Conservation (phyloP, 37 sponge, comb jelly and placozoan genomes). For the Hexactinellida sp. region DNA sequence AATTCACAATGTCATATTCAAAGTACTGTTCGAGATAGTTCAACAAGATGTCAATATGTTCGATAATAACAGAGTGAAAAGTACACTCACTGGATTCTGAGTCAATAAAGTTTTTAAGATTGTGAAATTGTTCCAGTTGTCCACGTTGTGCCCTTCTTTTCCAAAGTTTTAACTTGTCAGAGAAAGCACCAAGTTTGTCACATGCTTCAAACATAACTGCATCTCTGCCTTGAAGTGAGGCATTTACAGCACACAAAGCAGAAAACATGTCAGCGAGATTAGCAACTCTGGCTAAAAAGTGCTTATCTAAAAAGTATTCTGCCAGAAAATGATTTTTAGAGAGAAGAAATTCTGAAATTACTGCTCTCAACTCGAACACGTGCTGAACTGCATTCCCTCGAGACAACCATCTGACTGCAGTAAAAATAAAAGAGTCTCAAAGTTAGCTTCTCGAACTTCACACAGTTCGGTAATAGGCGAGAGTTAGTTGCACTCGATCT, state of each 20-base stretch:
- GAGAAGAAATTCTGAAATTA: background rate
- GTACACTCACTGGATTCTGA: background rate
- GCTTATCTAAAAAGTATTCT: background rate
- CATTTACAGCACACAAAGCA: background rate
- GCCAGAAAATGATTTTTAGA: background rate
- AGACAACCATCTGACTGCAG: background rate
- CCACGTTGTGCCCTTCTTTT: background rate
- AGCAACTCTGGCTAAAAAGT: background rate
- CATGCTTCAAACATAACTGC: background rate
- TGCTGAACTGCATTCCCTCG: background rate
- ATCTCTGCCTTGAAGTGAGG: background rate
- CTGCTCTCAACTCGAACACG: slow-evolving; percentile 8
- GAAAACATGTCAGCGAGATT: background rate
- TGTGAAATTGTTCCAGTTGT: background rate
- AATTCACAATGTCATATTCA: background rate
- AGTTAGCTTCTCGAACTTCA: background rate
- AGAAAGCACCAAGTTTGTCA: background rate
- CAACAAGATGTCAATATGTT: background rate
- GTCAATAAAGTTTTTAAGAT: background rate
- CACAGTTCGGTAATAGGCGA: background rate
- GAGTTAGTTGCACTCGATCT: slow-evolving; percentile 1
- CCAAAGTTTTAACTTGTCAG: background rate
- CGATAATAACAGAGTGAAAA: background rate
- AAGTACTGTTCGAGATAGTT: background rate
- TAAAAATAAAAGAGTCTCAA: background rate